Percentiles rank a stretch among this genome's conserved stretches.
Evolutionary conservation across 2,888 invertebrate genomes (phyloP).

Genomic region (Hylaea fasciaria): DNA sequence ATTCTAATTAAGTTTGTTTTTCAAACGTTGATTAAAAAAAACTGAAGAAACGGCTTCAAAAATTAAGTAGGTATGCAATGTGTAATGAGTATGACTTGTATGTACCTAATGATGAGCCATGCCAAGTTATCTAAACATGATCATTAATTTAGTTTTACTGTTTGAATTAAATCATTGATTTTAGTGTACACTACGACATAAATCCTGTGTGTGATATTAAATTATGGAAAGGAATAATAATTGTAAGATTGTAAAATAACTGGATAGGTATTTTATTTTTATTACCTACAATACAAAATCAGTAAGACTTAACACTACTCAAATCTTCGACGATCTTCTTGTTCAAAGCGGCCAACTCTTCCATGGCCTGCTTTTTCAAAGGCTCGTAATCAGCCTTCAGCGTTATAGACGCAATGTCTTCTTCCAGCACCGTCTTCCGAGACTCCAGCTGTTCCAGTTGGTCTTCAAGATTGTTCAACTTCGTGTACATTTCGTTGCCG

Average conservation of each 20-base stretch:
- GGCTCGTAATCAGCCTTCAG: constrained; percentile 88
- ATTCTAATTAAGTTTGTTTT: too few species aligned
- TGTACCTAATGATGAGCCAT: too few species aligned
- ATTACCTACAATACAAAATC: constrained; percentile 16
- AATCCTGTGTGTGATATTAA: constrained; percentile 71
- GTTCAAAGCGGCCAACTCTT: constrained; percentile 84
- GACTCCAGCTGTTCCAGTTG: constrained; percentile 88
- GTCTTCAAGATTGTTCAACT: constrained; percentile 88
- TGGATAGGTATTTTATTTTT: constrained; percentile 25
- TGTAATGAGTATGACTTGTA: too few species aligned
- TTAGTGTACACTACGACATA: constrained; percentile 14
- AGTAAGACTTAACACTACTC: constrained; percentile 69
- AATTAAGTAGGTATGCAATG: too few species aligned
- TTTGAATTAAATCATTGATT: constrained; percentile 25
- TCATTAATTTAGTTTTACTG: constrained; percentile 18
- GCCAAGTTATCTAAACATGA: too few species aligned
- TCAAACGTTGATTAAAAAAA: too few species aligned
- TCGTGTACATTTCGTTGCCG: constrained; percentile 89
- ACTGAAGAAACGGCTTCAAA: too few species aligned
- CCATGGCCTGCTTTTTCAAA: constrained; percentile 85
- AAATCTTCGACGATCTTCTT: constrained; percentile 79
- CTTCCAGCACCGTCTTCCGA: constrained; percentile 87
- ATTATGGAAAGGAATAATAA: constrained; percentile 50
- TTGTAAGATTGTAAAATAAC: background rate
- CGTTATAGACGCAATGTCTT: constrained; percentile 88